Conservation (phyloP, 37 sponge, comb jelly and placozoan species). For the Oopsacas minuta region DNA sequence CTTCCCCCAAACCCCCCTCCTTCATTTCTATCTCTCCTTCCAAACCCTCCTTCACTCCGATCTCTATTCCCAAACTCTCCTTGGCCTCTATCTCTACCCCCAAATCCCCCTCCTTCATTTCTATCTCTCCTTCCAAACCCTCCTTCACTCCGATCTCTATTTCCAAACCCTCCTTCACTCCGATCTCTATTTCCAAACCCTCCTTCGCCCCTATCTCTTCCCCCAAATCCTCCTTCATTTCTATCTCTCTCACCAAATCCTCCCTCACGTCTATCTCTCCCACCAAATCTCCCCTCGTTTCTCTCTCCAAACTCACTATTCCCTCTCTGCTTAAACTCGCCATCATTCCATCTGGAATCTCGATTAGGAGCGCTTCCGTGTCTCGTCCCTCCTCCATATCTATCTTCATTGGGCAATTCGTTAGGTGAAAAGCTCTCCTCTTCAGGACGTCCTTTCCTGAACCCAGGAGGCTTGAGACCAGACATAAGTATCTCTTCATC, state of each 20-base stretch:
- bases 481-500: not conserved
- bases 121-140: not conserved
- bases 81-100: not conserved
- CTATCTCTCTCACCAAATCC: not conserved
- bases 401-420: not conserved
- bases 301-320: not conserved
- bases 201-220: not conserved
- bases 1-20: not conserved
- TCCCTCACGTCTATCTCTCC: not conserved
- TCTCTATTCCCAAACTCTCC: not conserved
- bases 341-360: not conserved
- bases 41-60: not conserved
- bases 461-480: not conserved
- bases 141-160: not conserved
- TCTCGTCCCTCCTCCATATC: not conserved
- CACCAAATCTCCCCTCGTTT: not conserved
- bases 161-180: not conserved
- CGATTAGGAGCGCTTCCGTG: not conserved
- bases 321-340: not conserved
- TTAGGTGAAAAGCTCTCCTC: not conserved
- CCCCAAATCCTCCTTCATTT: not conserved
- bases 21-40: not conserved
- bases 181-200: not conserved
- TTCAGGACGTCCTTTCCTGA: not conserved
- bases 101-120: not conserved